Conservation (phyloP, 1,140 invertebrate species). For the Leptinotarsa texana region DNA sequence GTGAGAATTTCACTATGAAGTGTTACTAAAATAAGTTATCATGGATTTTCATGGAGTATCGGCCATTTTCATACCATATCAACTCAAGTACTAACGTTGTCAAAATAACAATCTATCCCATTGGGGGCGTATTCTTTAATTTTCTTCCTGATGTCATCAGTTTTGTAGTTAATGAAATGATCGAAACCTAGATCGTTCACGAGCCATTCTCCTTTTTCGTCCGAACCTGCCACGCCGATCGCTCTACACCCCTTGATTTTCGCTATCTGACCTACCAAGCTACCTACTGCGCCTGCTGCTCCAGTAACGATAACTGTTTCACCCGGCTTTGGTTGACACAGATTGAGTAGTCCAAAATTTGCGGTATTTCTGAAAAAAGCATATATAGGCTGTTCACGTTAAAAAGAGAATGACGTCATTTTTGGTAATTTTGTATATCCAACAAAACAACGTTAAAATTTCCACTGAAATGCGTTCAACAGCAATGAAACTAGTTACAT, state of each 20-base stretch:
- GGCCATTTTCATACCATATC: constrained; percentile 69
- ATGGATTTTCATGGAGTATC: constrained; percentile 63
- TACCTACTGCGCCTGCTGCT: constrained; percentile 73
- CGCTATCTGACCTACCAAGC: constrained; percentile 73
- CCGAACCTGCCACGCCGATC: constrained; percentile 71
- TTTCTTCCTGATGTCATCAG: constrained; percentile 57
- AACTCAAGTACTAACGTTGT: constrained; percentile 70
- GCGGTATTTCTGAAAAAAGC: constrained; percentile 58
- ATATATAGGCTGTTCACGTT: too few relatives aligned
- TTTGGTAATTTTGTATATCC: too few relatives aligned
- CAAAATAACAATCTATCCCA: constrained; percentile 74
- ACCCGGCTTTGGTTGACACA: constrained; percentile 70
- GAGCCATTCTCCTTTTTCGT: constrained; percentile 73
- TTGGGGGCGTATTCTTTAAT: constrained; percentile 67
- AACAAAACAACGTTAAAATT: too few relatives aligned
- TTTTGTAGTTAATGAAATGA: constrained; percentile 74
- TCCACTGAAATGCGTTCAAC: too few relatives aligned
- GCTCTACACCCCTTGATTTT: constrained; percentile 68
- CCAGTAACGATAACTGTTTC: constrained; percentile 70
- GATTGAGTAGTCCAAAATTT: constrained; percentile 71
- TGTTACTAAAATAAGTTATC: too few relatives aligned
- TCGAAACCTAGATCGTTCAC: constrained; percentile 67
- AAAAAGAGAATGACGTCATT: too few relatives aligned
- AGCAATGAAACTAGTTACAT: too few relatives aligned
- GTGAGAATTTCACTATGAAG: too few relatives aligned